Evolutionary conservation across 2,888 invertebrate species (phyloP).

Genomic region (Andrena fulva): DNA sequence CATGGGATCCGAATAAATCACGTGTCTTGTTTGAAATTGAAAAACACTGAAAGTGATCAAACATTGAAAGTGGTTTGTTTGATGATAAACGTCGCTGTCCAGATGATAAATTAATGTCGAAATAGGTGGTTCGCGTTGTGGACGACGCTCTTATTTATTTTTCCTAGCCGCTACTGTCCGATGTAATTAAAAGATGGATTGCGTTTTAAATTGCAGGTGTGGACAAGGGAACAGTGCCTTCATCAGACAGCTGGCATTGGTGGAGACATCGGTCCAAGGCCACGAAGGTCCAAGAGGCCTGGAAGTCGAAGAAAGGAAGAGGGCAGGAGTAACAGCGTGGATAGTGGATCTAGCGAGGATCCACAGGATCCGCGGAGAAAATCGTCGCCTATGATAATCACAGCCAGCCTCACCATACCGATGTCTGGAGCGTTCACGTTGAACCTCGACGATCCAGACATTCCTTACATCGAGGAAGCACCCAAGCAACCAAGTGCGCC

Average conservation of each 20-base stretch:
- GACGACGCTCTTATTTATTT: too few species aligned
- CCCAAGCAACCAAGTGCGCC: slow-evolving; percentile 83
- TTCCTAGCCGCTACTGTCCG: neutral
- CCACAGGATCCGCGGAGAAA: slow-evolving; percentile 85
- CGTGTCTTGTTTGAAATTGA: too few species aligned
- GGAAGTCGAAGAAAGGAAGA: slow-evolving; percentile 85
- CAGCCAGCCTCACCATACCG: slow-evolving; percentile 93
- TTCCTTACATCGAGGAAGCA: slow-evolving; percentile 89
- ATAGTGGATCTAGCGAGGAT: slow-evolving; percentile 84
- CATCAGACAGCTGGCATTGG: slow-evolving; percentile 85
- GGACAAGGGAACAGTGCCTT: slow-evolving; percentile 90
- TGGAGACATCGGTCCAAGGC: slow-evolving; percentile 87
- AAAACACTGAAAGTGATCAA: too few species aligned
- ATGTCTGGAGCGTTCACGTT: slow-evolving; percentile 86
- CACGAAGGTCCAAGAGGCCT: slow-evolving; percentile 82
- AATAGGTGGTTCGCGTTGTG: too few species aligned
- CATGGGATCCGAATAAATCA: too few species aligned
- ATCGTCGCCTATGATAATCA: slow-evolving; percentile 89
- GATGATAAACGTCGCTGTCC: too few species aligned
- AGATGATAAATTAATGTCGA: too few species aligned
- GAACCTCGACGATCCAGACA: slow-evolving; percentile 88
- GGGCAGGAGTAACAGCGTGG: slow-evolving; percentile 86
- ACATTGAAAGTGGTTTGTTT: too few species aligned
- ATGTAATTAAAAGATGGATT: neutral
- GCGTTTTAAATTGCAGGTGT: slow-evolving; percentile 85